Evolutionary conservation across 92 coral and sea anemone genomes (phyloP).

Genomic region (Blastomussa wellsi): DNA sequence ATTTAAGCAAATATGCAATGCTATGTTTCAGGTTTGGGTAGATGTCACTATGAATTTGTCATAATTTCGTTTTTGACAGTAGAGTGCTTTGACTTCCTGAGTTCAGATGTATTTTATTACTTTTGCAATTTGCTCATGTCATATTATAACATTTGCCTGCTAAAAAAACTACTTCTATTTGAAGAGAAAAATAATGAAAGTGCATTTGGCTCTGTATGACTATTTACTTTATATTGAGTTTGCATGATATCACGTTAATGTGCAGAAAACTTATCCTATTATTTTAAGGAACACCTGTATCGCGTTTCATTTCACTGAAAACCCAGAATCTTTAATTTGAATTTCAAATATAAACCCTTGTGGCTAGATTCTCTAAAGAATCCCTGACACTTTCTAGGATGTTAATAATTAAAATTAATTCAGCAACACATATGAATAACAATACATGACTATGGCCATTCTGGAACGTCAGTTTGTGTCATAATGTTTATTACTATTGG

Average conservation of each 20-base stretch:
- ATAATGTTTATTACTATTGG: constrained; percentile 35
- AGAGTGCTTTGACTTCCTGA: constrained; percentile 17
- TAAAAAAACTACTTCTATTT: neutral
- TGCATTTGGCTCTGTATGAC: neutral
- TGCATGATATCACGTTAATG: neutral
- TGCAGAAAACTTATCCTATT: constrained; percentile 16
- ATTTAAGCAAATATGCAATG: constrained; percentile 6
- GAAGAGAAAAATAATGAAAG: neutral
- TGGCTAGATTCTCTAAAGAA: constrained; percentile 33
- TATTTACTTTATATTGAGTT: neutral
- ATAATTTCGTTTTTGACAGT: neutral
- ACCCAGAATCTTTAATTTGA: constrained; percentile 19
- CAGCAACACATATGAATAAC: constrained; percentile 28
- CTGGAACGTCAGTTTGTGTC: constrained; percentile 16
- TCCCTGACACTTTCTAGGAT: constrained; percentile 37
- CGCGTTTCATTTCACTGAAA: constrained; percentile 27
- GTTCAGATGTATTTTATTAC: constrained; percentile 7
- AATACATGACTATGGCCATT: constrained; percentile 17
- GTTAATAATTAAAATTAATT: constrained; percentile 42
- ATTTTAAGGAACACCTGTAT: constrained; percentile 23
- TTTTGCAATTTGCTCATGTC: constrained; percentile 6
- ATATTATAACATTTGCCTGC: neutral
- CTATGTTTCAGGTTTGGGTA: constrained; percentile 4
- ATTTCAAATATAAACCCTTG: constrained; percentile 35
- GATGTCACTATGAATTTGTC: constrained; percentile 3